A percentile compares a stretch with the other conserved stretches of the same genome.
Evolutionary conservation across 2,113 vertebrate species (phyloP).

Genomic region (Cricetomys ansorgei): DNA sequence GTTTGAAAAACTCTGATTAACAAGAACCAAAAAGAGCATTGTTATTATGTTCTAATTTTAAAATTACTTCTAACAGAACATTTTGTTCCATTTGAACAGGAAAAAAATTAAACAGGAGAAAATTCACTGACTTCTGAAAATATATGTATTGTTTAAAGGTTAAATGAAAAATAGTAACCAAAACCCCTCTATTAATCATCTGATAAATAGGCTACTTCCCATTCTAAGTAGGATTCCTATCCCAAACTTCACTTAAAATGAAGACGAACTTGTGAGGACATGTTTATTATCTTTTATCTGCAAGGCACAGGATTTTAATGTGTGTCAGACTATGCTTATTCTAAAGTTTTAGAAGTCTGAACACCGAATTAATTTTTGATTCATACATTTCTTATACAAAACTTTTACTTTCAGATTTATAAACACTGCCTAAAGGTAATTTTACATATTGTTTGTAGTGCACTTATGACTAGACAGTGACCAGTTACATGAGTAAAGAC

Average conservation of each 20-base stretch:
- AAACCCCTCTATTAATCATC: conserved; percentile 18
- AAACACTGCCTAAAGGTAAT: background rate
- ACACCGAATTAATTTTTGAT: background rate
- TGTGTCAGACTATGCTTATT: background rate
- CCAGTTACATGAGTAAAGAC: background rate
- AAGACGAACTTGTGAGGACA: background rate
- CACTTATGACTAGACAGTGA: background rate
- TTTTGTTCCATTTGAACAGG: background rate
- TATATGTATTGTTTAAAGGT: conserved; percentile 54
- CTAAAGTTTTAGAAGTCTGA: background rate
- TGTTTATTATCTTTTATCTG: background rate
- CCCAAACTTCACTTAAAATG: background rate
- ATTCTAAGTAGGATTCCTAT: conserved; percentile 15
- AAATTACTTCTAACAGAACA: conserved; percentile 49
- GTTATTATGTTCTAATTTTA: background rate
- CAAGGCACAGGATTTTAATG: background rate
- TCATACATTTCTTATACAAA: background rate
- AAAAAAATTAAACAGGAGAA: conserved; percentile 29
- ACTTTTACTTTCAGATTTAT: background rate
- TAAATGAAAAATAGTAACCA: conserved; percentile 22
- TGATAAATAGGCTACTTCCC: background rate
- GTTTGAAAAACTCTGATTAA: conserved; percentile 37
- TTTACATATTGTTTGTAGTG: background rate
- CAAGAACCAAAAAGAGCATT: background rate
- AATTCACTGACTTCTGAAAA: conserved; percentile 36